Conservation (phyloP, 2,888 invertebrate species). For the Ectobius pallidus region DNA sequence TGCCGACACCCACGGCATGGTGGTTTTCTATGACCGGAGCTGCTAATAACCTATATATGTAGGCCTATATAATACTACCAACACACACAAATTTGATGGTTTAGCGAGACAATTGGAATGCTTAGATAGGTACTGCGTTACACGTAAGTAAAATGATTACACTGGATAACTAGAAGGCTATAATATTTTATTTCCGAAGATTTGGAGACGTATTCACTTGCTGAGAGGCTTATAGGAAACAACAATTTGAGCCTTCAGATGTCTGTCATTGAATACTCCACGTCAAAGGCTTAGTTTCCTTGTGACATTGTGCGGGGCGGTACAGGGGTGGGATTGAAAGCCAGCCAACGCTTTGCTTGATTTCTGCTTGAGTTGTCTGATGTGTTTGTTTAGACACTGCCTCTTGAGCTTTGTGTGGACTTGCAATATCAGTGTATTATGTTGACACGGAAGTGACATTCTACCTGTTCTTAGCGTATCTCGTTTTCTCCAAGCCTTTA, state of each 20-base stretch:
- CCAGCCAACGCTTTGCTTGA: background rate
- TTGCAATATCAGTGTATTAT: conserved; percentile 8
- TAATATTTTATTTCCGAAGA: too few relatives aligned
- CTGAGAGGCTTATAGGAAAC: background rate
- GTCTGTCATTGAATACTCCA: background rate
- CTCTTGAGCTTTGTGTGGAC: background rate
- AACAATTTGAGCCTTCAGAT: background rate
- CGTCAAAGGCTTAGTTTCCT: background rate
- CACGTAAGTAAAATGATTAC: too few relatives aligned
- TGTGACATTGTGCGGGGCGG: background rate
- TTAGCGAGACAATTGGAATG: too few relatives aligned
- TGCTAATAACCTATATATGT: too few relatives aligned
- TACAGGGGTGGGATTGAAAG: background rate
- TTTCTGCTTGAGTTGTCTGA: conserved; percentile 9
- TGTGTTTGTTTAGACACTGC: background rate
- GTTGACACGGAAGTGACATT: background rate
- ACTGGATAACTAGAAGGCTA: too few relatives aligned
- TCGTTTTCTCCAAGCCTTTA: background rate
- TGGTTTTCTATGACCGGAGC: too few relatives aligned
- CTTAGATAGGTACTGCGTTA: too few relatives aligned
- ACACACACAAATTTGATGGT: too few relatives aligned
- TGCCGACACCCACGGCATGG: too few relatives aligned
- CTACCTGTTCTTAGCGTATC: conserved; percentile 16
- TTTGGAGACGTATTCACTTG: too few relatives aligned
- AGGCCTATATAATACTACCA: too few relatives aligned